Evolutionary conservation across 1,140 invertebrate species (phyloP), one percentile per base, ranked within the genome.

Genomic region (Sipha flava): DNA sequence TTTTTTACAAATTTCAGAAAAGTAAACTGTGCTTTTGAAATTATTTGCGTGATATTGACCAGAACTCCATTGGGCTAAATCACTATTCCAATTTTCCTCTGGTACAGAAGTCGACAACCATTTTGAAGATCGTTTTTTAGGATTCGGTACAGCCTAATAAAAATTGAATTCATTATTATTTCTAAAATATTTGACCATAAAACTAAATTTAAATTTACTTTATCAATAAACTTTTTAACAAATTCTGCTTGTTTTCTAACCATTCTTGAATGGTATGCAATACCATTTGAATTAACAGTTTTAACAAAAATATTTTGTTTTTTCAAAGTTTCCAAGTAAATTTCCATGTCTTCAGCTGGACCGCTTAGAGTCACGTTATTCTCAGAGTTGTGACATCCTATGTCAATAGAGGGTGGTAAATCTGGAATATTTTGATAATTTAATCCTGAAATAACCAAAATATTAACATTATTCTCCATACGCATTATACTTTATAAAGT

Each of bases 11-110:
- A 87, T 89, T 82, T 90, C 88, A 80, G 89, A 85, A 82, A 91
- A 91, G 23, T 89, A 83, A 12, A 91, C 90, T 2, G 82, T 73
- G 29, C 92, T 94, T 14, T 97, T 87, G 49, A 98, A 87, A 86
- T 98, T 99, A 87, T 98, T 97, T 0, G 97, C 95, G 85, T 97
- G 94, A 86, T 99, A 99, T 23, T 92, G 92, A 4, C 94, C 91
- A 49, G 94, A 96, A 54, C 94, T 95, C 73, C 90, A 87, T 83
- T 91, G 89, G 0, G 95, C 94, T 82, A 94, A 83, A 0, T 91
- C 88, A 0, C 90, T 88, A 31, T 88, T 86, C 95, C 95, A 97
- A 23, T 91, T 87, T 10, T 84, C 83, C 83, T 91, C 87, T 4
- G 87, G 86, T 72, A 91, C 87, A 0, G 90, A 91, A 10, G 89